Conservation (phyloP, 64 coral and sea anemone genomes). For the Montipora sp. region DNA sequence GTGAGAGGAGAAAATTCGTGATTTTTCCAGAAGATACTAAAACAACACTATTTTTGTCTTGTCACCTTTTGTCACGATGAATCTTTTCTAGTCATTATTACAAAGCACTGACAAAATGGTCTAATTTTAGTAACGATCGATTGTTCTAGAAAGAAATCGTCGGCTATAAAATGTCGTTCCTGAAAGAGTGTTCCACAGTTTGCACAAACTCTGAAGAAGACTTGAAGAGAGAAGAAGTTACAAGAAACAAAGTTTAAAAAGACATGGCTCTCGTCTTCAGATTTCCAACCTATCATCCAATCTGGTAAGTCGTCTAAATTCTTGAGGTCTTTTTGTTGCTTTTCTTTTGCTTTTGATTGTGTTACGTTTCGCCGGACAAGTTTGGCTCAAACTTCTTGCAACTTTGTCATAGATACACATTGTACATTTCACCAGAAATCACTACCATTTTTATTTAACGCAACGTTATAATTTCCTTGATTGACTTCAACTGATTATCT, state of each 20-base stretch:
- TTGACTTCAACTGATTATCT: too few relatives aligned
- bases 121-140: conserved; percentile 12
- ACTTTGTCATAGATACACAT: too few relatives aligned
- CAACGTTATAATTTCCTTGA: too few relatives aligned
- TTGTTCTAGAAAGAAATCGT: neutral
- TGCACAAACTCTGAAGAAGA: neutral
- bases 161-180: neutral
- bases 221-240: neutral
- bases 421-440: too few relatives aligned
- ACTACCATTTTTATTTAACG: too few relatives aligned
- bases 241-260: conserved; percentile 3
- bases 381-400: too few relatives aligned
- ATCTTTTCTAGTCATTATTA: neutral
- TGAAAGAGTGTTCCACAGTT: neutral
- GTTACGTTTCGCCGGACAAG: too few relatives aligned
- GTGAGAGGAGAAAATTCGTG: neutral
- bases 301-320: neutral
- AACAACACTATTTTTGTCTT: neutral
- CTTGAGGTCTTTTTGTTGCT: too few relatives aligned
- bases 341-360: too few relatives aligned
- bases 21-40: neutral
- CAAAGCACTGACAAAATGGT: neutral
- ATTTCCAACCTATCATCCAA: conserved; percentile 27
- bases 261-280: conserved; percentile 12
- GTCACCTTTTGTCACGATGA: conserved; percentile 9